These are phyloP conservation scores for Sprattus sprattus DNA, from an alignment of 2,113 vertebrate genomes.

Conservation along the genomic window DNA sequence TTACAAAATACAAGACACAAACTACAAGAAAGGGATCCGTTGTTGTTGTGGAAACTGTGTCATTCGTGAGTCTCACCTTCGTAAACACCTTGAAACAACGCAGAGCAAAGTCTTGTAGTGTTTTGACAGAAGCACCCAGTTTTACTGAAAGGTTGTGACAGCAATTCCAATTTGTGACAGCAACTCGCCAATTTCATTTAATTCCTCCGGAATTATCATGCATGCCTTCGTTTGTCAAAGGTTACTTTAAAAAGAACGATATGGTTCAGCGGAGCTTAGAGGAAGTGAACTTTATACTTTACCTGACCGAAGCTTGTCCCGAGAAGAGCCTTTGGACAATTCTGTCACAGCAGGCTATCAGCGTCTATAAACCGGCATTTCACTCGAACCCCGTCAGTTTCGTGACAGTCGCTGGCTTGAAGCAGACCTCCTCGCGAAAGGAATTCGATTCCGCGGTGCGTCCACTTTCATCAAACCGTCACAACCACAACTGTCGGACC, in stretches of 20 bases:
- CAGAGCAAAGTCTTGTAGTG: background rate
- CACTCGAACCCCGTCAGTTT: background rate
- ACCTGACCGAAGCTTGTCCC: background rate
- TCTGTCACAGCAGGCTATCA: background rate
- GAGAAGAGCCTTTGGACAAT: background rate
- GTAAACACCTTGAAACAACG: background rate
- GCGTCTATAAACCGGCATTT: background rate
- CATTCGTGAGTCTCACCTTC: background rate
- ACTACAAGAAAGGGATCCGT: background rate
- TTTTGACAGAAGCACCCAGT: background rate
- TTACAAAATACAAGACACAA: background rate
- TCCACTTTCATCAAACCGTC: background rate
- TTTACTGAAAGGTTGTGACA: background rate
- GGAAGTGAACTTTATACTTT: background rate
- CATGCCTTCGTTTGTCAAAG: background rate
- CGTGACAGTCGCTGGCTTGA: background rate
- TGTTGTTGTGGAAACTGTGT: background rate
- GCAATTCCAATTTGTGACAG: too few species aligned
- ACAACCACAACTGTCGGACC: slow-evolving; percentile 2
- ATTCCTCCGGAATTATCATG: background rate
- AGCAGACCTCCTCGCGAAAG: background rate
- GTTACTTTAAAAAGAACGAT: too few species aligned
- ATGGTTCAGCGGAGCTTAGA: background rate
- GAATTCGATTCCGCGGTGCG: background rate
- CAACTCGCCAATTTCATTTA: background rate